Conservation (phyloP, 2,113 vertebrate genomes). For the Catharus bicknelli region DNA sequence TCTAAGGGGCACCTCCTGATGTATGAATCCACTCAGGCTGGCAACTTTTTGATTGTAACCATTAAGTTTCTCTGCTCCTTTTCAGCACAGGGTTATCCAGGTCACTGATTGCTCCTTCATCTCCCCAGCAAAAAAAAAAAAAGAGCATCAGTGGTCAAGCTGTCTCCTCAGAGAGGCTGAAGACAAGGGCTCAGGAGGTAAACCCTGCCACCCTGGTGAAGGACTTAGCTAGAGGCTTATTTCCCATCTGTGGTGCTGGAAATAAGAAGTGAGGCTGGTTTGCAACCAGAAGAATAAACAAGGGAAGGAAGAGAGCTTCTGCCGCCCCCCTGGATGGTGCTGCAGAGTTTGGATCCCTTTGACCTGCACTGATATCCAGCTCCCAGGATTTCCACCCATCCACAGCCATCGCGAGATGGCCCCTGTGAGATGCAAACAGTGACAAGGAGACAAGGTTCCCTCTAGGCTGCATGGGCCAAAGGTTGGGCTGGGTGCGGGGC, state of each 20-base stretch:
- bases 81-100: neutral
- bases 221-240: neutral
- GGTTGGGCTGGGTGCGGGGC: neutral
- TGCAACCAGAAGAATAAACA: neutral
- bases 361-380: neutral
- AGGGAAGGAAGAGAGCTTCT: neutral
- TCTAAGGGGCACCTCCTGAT: neutral
- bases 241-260: neutral
- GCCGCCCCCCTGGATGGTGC: fast-evolving
- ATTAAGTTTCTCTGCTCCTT: neutral
- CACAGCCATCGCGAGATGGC: neutral
- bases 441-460: neutral
- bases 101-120: slow-evolving; percentile 27
- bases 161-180: neutral
- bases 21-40: neutral
- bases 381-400: neutral
- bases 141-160: neutral
- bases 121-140: neutral
- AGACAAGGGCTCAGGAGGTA: neutral
- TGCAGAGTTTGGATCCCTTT: neutral
- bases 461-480: neutral
- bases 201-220: neutral
- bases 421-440: neutral
- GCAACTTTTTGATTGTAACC: slow-evolving; percentile 32
- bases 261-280: neutral